These are phyloP conservation scores for Sceloporus tristichus DNA, from an alignment of 2,113 vertebrate genomes.

Conservation along the genomic window DNA sequence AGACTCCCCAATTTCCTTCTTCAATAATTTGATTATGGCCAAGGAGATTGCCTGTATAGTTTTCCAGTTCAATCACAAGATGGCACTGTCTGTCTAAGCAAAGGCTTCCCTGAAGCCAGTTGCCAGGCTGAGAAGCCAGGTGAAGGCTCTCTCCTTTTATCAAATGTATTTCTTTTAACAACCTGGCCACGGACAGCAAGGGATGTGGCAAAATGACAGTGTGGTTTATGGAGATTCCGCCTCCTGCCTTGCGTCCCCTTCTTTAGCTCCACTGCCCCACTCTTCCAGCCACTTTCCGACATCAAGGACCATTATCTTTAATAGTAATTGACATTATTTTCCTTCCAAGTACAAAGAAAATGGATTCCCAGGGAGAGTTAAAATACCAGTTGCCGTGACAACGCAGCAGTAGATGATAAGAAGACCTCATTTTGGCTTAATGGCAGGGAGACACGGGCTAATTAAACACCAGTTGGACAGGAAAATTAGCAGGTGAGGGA, in stretches of 20 bases:
- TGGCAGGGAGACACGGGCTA: constrained; percentile 16
- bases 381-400: constrained; percentile 39
- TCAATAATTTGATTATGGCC: no score
- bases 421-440: constrained; percentile 14
- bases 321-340: not conserved
- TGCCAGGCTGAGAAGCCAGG: not conserved
- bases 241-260: not conserved
- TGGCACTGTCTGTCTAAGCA: not conserved
- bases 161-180: no score
- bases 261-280: not conserved
- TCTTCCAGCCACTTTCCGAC: not conserved
- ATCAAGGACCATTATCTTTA: not conserved
- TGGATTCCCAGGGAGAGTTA: not conserved
- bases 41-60: not conserved
- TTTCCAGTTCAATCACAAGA: not conserved
- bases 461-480: constrained; percentile 17
- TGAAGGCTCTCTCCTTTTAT: not conserved
- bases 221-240: not conserved
- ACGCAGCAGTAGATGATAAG: constrained; percentile 9
- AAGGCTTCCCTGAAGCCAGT: not conserved
- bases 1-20: not conserved
- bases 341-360: not conserved
- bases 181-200: no score
- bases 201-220: no score
- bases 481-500: constrained; percentile 30